phyloP scores from a whole-genome alignment of 2,888 invertebrate species.

The Geophilus truncorum region DNA sequence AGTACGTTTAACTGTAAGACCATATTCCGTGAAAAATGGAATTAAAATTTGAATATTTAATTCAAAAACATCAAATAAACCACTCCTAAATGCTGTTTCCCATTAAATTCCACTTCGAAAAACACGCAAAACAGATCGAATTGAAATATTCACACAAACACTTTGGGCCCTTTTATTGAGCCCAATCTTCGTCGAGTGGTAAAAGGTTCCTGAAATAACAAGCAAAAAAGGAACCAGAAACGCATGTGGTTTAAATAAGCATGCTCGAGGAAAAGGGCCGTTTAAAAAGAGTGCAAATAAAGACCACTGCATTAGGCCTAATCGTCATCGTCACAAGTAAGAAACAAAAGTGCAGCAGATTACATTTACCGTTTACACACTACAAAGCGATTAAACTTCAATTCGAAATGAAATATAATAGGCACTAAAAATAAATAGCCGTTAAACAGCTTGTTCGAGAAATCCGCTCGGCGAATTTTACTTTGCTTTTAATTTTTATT shows the following conservation, averaged over 20 bases:
- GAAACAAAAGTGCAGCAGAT: too few relatives aligned
- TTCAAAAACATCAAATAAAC: neutral
- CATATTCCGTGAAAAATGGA: neutral
- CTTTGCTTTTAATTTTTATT: neutral
- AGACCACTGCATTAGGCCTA: neutral
- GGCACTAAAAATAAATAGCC: neutral
- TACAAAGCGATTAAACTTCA: neutral
- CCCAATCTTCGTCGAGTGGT: neutral
- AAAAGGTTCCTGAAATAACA: neutral
- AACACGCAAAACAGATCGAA: neutral
- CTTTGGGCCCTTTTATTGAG: too few relatives aligned
- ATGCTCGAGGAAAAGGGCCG: neutral
- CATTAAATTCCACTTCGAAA: neutral
- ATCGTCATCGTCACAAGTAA: too few relatives aligned
- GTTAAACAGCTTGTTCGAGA: neutral
- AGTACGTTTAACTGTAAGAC: too few relatives aligned
- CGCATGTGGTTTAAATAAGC: neutral
- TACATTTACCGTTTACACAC: too few relatives aligned
- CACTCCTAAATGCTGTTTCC: too few relatives aligned
- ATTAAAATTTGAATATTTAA: neutral
- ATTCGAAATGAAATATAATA: neutral
- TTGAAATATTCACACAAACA: too few relatives aligned
- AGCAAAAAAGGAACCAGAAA: neutral
- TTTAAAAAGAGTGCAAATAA: neutral
- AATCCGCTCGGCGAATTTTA: too few relatives aligned